phyloP scores from a whole-genome alignment of 1,140 invertebrate species.

The Drosophila sturtevanti region DNA sequence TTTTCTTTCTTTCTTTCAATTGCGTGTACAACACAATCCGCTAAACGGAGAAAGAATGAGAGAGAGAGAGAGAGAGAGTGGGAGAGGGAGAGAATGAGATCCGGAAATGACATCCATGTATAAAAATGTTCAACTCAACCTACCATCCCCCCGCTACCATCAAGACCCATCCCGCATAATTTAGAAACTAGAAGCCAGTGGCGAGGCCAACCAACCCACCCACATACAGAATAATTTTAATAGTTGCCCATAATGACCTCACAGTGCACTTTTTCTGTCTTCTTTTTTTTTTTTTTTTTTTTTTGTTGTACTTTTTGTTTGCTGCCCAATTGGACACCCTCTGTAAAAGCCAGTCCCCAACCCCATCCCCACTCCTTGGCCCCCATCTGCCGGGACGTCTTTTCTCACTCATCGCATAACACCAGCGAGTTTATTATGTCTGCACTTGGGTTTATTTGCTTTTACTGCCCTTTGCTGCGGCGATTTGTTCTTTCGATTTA shows the following conservation, averaged over 20 bases:
- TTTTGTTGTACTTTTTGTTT: conserved; percentile 29
- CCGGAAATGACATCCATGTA: conserved; percentile 60
- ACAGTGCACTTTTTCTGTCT: conserved; percentile 9
- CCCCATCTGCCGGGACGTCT: background rate
- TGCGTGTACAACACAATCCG: conserved; percentile 44
- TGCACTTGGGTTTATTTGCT: conserved; percentile 80
- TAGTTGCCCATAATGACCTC: conserved; percentile 20
- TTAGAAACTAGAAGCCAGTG: conserved; percentile 18
- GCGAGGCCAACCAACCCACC: conserved; percentile 38
- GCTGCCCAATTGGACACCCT: conserved; percentile 57
- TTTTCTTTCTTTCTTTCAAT: conserved; percentile 15
- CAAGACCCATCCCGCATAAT: conserved; percentile 8
- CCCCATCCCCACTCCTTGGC: background rate
- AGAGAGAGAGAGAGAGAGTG: conserved; percentile 36
- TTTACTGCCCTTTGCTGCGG: conserved; percentile 78
- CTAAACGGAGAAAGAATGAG: conserved; percentile 6
- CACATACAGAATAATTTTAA: conserved; percentile 52
- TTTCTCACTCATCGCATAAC: conserved; percentile 56
- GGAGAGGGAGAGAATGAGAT: conserved; percentile 21
- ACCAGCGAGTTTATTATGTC: conserved; percentile 80
- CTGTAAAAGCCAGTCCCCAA: conserved; percentile 9
- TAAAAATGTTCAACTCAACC: conserved; percentile 47
- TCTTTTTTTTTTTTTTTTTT: conserved; percentile 37
- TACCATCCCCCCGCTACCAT: background rate
- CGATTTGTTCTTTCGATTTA: conserved; percentile 81